These are phyloP conservation scores for Eilema depressum DNA, from an alignment of 2,888 invertebrate genomes.

Conservation along the genomic window DNA sequence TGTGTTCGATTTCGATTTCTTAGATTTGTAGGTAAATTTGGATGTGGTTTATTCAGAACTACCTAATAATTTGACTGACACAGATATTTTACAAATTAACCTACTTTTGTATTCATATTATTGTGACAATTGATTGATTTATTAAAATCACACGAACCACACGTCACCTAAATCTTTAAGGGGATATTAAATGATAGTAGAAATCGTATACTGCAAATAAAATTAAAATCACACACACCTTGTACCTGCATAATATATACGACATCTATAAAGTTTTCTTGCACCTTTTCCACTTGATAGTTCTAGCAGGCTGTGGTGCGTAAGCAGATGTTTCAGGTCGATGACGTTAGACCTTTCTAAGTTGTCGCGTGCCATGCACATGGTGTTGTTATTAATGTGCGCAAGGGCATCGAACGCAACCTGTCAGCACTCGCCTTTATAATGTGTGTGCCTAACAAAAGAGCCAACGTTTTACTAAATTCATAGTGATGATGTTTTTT, in stretches of 20 bases:
- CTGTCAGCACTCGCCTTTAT: conserved; percentile 64
- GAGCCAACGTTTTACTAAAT: background rate
- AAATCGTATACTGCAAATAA: background rate
- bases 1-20: too few relatives aligned
- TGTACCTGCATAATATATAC: conserved; percentile 31
- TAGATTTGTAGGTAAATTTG: too few relatives aligned
- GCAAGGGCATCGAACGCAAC: conserved; percentile 51
- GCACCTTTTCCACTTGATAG: conserved; percentile 45
- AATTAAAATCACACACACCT: conserved; percentile 40
- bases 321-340: conserved; percentile 77
- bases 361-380: conserved; percentile 74
- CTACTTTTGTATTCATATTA: too few relatives aligned
- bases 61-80: too few relatives aligned
- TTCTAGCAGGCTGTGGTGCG: conserved; percentile 47
- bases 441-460: background rate
- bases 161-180: background rate
- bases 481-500: background rate
- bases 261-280: conserved; percentile 37
- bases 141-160: too few relatives aligned
- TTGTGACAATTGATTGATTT: too few relatives aligned
- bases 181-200: background rate
- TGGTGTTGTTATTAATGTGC: conserved; percentile 60
- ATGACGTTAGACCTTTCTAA: conserved; percentile 82
- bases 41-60: too few relatives aligned
- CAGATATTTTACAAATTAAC: too few relatives aligned